Evolutionary conservation across 2,888 invertebrate genomes (phyloP), one percentile per base, ranked within the genome.

Genomic region (Heliothis peltigera): DNA sequence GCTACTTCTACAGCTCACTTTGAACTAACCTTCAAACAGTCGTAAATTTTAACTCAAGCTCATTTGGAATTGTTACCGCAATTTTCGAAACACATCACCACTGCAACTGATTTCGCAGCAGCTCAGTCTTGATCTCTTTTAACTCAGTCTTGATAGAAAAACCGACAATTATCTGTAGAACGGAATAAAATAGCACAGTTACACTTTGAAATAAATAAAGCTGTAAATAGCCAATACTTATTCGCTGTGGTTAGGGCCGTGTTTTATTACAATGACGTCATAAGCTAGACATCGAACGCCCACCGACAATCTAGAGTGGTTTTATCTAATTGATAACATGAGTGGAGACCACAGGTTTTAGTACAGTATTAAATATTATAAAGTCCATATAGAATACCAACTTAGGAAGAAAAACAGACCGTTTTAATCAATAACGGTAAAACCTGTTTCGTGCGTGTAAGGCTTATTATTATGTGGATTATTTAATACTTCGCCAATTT

Each of bases 311-410:
- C 90, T 92, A 86, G 83, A 92, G 91, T 90, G 90, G 79, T 75
- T 87, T 89, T 91, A 92, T 90, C 90, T 79, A 68, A 66, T 72
- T 25, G 91, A 92, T 92, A 92, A 85, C 83, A 77, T 66, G 70
- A 84, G 82, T 83, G 84, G 77, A 81, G 84, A 84, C 83, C 84
- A 80, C 81, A 76, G 84, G 82, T 86, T 87, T 86, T 83, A 86
- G 82, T 84, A 76, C 79, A 73, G 61, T 62, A 80, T 84, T 77
- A 82, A 78, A 84, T 84, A 75, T 71, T 84, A 84, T 87, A 87
- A 83, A 64, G 10, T 32, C 32, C 12, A 32, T 32, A 32, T 32
- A 8, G 32, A 61, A 42, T 39, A 39, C n/a, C 18, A 32, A 21
- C 53, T 54, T 77, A 77, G 58, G 67, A 69, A 71, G 70, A 67